Conservation (phyloP, 2,113 vertebrate genomes). For the Spea bombifrons region DNA sequence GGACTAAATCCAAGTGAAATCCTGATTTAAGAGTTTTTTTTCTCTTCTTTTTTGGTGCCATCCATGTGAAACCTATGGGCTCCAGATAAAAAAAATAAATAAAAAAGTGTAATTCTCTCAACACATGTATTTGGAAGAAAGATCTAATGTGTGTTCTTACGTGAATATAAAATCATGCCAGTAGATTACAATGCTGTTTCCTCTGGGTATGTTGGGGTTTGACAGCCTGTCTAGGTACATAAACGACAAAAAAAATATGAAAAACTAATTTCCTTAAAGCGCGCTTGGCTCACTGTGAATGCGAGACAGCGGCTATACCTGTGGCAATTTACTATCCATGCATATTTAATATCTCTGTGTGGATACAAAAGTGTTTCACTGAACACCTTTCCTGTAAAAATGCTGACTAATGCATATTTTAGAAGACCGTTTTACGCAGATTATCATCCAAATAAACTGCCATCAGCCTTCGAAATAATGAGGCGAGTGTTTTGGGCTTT, state of each 20-base stretch:
- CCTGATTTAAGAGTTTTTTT: too few relatives aligned
- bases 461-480: too few relatives aligned
- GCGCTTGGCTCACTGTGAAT: constrained; percentile 7
- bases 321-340: constrained; percentile 32
- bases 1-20: too few relatives aligned
- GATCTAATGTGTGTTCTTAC: too few relatives aligned
- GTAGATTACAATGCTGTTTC: not conserved
- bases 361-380: not conserved
- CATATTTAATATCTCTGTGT: constrained; percentile 25
- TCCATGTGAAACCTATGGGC: too few relatives aligned
- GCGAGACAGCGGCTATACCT: constrained; percentile 26
- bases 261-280: not conserved
- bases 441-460: constrained; percentile 3
- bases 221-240: not conserved
- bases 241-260: not conserved
- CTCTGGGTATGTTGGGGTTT: not conserved
- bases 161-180: not conserved
- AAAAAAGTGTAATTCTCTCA: too few relatives aligned
- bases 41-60: too few relatives aligned
- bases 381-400: constrained; percentile 3
- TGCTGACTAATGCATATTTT: constrained; percentile 16
- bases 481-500: not conserved
- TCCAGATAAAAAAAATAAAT: too few relatives aligned
- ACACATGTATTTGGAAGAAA: not conserved
- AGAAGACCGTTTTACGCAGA: not conserved